Conservation (phyloP, 2,797 vertebrate species). For the Mus caroli region DNA sequence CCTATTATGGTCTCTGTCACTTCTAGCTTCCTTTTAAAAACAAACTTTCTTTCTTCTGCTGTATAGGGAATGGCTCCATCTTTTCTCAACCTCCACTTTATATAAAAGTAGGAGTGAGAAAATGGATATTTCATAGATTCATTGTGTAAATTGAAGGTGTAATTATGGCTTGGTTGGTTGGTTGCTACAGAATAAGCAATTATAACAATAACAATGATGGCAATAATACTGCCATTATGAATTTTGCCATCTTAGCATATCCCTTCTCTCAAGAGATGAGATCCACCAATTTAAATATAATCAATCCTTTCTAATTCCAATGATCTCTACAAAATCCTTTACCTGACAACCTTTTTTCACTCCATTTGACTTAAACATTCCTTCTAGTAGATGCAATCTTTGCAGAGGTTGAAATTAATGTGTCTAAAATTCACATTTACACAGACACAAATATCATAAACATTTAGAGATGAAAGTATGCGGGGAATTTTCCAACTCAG, state of each 20-base stretch:
- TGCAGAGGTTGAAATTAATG: constrained; percentile 41
- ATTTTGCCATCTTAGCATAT: constrained; percentile 35
- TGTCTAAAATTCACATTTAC: neutral
- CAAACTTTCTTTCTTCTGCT: constrained; percentile 40
- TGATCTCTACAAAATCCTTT: constrained; percentile 49
- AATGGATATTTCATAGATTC: constrained; percentile 31
- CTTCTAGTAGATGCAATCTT: constrained; percentile 33
- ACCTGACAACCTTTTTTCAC: neutral
- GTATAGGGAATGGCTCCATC: neutral
- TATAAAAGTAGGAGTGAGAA: constrained; percentile 50
- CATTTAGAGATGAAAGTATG: constrained; percentile 36
- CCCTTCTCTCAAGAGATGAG: neutral
- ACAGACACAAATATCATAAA: constrained; percentile 32
- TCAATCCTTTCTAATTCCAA: neutral
- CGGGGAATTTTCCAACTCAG: neutral
- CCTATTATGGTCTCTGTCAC: neutral
- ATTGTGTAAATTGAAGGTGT: neutral
- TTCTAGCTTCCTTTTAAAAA: neutral
- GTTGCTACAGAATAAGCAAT: neutral
- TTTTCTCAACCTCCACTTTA: constrained; percentile 38
- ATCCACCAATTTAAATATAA: constrained; percentile 36
- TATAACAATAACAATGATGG: constrained; percentile 47
- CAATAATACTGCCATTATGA: constrained; percentile 31
- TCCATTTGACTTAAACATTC: constrained; percentile 30
- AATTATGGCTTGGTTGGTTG: neutral